A percentile compares a stretch with the other conserved stretches of the same genome.
These are phyloP conservation scores for Ctenoplectra terminalis DNA, from an alignment of 1,140 invertebrate species.

Conservation along the genomic window DNA sequence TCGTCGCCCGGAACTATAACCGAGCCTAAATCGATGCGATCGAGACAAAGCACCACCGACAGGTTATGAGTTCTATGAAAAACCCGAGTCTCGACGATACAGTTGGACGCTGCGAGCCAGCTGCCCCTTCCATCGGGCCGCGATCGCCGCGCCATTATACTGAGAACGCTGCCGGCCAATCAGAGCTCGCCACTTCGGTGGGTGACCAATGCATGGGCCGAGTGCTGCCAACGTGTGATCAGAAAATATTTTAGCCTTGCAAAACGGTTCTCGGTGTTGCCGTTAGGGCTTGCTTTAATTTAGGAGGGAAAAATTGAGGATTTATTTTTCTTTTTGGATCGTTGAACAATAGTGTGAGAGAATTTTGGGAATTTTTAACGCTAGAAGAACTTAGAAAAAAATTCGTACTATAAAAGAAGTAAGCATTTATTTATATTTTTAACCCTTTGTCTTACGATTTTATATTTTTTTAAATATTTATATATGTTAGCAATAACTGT, in stretches of 20 bases:
- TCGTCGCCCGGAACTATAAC: too few relatives aligned
- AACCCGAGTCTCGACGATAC: neutral
- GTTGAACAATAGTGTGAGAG: too few relatives aligned
- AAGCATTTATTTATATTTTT: too few relatives aligned
- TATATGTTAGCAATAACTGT: too few relatives aligned
- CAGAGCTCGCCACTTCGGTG: slow-evolving; percentile 22
- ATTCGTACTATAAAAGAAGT: too few relatives aligned
- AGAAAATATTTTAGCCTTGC: neutral
- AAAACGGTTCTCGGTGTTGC: too few relatives aligned
- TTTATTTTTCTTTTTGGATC: too few relatives aligned
- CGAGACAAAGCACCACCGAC: slow-evolving; percentile 5
- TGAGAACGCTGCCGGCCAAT: neutral
- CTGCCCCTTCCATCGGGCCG: neutral
- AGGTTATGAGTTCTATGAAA: slow-evolving; percentile 24
- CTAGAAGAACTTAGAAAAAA: too few relatives aligned
- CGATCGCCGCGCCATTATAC: slow-evolving; percentile 26
- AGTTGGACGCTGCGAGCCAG: neutral
- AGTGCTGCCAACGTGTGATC: neutral
- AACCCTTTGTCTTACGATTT: too few relatives aligned
- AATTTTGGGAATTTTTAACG: too few relatives aligned
- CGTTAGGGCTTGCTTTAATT: neutral
- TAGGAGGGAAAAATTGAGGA: neutral
- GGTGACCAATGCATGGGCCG: neutral
- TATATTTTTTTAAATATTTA: too few relatives aligned
- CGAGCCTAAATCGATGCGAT: slow-evolving; percentile 22